Evolutionary conservation across 2,888 invertebrate species (phyloP), one percentile per base, ranked within the genome.

Genomic region (Lissonota sp.): DNA sequence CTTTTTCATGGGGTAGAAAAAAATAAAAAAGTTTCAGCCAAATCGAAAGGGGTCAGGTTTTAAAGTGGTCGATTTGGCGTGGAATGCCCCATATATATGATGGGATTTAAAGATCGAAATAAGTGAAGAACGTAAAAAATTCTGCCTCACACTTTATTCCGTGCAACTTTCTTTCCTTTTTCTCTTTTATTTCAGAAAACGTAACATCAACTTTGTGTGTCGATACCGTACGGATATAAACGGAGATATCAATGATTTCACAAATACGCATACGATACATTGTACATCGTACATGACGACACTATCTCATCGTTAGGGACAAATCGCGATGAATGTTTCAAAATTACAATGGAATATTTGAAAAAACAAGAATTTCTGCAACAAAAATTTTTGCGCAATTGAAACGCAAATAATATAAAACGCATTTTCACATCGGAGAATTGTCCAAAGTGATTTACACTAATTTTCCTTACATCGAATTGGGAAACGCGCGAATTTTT

Each of bases 131-230:
- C 26, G 26, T 1, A 26, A 26, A 26, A 26, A 26, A 26, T 26
- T 26, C 26, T 26, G 26, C 26, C 26, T 26, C 26, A 26, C 26
- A 26, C 26, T 26, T n/a, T 26, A 26, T 26, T 26, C 26, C 26
- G 26, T 26, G 26, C 26, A 26, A 26, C 12, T 16, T n/a, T 62
- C 40, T 37, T 12, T 46, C 26, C 6, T 69, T 57, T 64, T 26
- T 66, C 42, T 60, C 44, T 53, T 69, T 76, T 62, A 69, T 76
- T 67, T 51, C 60, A 67, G 75, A 75, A 75, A 49, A 53, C 60
- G 63, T 58, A 67, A 51, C 75, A 39, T 57, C 44, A 26, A 58
- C 60, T 12, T 75, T 75, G 39, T 58, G 53, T 8, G 55, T 42
- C 42, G 10, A 40, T 16, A 69, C 46, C 67, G 67, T 12, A 42